Conservation (phyloP, 2,888 invertebrate species). For the Harmothoe impar region DNA sequence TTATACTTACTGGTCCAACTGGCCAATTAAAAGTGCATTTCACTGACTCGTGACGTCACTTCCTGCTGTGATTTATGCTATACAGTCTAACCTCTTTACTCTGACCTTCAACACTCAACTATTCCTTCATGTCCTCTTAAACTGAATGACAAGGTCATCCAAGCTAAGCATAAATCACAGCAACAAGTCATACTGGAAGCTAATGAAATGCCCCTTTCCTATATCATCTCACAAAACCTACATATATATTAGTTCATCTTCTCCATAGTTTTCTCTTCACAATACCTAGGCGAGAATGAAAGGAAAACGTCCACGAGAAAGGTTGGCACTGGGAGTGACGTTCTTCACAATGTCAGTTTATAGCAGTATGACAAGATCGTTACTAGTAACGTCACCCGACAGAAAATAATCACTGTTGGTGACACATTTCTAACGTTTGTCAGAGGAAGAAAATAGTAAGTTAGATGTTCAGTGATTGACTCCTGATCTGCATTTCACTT, state of each 20-base stretch:
- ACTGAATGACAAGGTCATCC: no score
- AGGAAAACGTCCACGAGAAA: background rate
- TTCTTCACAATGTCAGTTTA: background rate
- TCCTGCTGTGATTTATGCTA: background rate
- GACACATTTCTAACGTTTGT: background rate
- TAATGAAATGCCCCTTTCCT: slow-evolving; percentile 27
- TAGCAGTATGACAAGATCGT: slow-evolving; percentile 37
- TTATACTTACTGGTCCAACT: background rate
- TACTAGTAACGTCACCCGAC: slow-evolving; percentile 3
- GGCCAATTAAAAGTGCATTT: slow-evolving; percentile 15
- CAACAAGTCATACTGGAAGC: slow-evolving; percentile 13
- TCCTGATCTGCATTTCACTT: no score
- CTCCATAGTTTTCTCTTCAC: background rate
- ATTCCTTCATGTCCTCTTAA: background rate
- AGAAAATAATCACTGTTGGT: background rate
- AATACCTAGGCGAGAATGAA: background rate
- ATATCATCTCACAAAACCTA: background rate
- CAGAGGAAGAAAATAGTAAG: no score
- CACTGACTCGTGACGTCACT: background rate
- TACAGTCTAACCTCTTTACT: background rate
- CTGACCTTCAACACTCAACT: no score
- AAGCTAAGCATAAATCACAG: slow-evolving; percentile 2
- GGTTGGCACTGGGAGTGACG: slow-evolving; percentile 41
- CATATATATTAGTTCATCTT: background rate
- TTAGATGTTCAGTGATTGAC: no score